Evolutionary conservation across 2,888 invertebrate genomes (phyloP).

Genomic region (Pherbina coryleti): DNA sequence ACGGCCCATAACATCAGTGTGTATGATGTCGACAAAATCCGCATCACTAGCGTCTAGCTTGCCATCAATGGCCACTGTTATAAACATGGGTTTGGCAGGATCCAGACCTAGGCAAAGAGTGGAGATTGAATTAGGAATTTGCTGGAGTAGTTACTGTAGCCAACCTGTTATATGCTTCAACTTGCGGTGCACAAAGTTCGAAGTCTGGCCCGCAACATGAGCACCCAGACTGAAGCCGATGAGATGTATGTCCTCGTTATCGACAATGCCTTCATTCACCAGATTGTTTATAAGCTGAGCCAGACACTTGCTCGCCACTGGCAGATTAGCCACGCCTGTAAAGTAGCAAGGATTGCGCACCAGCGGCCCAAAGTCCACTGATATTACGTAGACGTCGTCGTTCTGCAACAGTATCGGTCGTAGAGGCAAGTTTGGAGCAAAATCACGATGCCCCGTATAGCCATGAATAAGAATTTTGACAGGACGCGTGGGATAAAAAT

Average conservation of each 20-base stretch:
- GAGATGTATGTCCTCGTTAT: constrained; percentile 72
- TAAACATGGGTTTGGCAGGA: constrained; percentile 77
- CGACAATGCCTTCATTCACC: constrained; percentile 68
- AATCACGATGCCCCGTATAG: constrained; percentile 75
- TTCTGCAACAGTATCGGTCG: constrained; percentile 74
- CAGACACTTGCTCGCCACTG: constrained; percentile 74
- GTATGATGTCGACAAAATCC: constrained; percentile 75
- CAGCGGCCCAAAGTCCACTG: constrained; percentile 75
- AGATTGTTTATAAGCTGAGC: constrained; percentile 74
- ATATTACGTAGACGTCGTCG: constrained; percentile 74
- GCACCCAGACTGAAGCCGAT: constrained; percentile 78
- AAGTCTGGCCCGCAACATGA: constrained; percentile 73
- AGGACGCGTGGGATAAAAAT: constrained; percentile 67
- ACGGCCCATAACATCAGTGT: constrained; percentile 74
- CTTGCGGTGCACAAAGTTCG: constrained; percentile 70
- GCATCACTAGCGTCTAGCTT: constrained; percentile 74
- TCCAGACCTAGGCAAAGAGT: constrained; percentile 71
- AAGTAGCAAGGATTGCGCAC: constrained; percentile 75
- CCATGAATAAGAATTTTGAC: constrained; percentile 76
- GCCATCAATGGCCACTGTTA: constrained; percentile 67
- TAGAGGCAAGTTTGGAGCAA: constrained; percentile 74
- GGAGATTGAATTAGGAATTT: not conserved
- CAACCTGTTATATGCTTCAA: constrained; percentile 73
- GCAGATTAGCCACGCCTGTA: constrained; percentile 73
- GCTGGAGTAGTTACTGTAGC: not conserved